Conservation (phyloP, 2,113 vertebrate genomes). For the Myotis lucifugus region DNA sequence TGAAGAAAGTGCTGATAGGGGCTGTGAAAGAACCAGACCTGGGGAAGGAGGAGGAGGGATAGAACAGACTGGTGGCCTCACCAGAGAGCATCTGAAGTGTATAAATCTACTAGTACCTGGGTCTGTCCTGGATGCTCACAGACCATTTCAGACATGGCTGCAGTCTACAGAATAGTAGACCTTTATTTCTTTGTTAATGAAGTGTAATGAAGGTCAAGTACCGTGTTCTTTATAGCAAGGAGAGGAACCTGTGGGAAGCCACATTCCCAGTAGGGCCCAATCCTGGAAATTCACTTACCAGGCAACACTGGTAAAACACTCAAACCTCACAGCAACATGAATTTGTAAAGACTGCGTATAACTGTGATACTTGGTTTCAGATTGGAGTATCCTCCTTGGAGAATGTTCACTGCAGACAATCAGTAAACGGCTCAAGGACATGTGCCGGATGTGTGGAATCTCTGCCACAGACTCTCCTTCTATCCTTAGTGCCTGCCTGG, state of each 20-base stretch:
- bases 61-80: neutral
- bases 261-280: neutral
- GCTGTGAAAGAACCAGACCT: neutral
- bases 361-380: slow-evolving; percentile 81
- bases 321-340: neutral
- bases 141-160: neutral
- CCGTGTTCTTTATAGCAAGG: neutral
- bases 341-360: slow-evolving; percentile 8
- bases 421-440: slow-evolving; percentile 95
- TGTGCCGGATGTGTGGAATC: slow-evolving; percentile 96
- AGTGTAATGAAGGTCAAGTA: neutral
- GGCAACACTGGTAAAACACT: neutral
- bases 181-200: slow-evolving; percentile 31
- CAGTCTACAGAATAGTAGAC: neutral
- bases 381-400: slow-evolving; percentile 97
- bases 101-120: neutral
- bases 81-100: neutral
- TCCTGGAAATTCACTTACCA: neutral
- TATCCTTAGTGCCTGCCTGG: slow-evolving; percentile 98
- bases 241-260: neutral
- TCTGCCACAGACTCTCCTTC: slow-evolving; percentile 94
- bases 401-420: slow-evolving; percentile 97
- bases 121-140: neutral
- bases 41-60: neutral
- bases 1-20: neutral